Base-by-base conservation (phyloP, 2,888 invertebrate genomes). In the Tenthredo scrophulariae region DNA sequence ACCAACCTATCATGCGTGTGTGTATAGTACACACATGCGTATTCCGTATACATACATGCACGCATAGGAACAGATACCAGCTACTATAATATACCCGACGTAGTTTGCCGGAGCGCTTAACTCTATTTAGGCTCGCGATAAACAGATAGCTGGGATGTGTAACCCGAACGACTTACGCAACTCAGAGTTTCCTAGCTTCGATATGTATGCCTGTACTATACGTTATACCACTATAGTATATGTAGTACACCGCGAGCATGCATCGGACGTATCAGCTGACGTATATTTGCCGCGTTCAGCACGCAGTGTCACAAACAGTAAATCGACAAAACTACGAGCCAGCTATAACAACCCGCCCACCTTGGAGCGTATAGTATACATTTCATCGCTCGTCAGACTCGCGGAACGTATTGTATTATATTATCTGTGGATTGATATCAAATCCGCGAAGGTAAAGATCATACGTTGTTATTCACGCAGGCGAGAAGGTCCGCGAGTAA, bases 81-180 rank as follows among this genome's bases (percentile, higher is more conserved):
- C 46, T 75, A 75, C 50, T 75, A 26, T 75, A 26, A 29, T 29
- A 72, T 75, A 67, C 84, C 7, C 58, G 84, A 37, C 80, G 80
- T 65, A 65, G 83, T 83, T 83, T 83, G 83, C 83, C 67, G 50
- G 70, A 33, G 67, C 67, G 83, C 50, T 83, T 62, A 83, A 43
- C 83, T 83, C 83, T 70, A 50, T 83, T 83, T 65, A 83, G 83
- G 67, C 65, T 33, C 67, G 70, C 70, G 83, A 83, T 83, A 67
- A 83, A 83, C 50, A 83, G 83, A 83, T 83, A 70, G n/a, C n/a
- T n/a, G n/a, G 65, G 29, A 26, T 46, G 83, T 29, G 43, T 83
- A 83, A 70, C 83, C 67, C 29, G 46, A 37, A 83, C 46, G n/a
- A 40, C 6, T 67, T 67, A 70, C 40, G 67, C 22, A 70, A 80